Base-by-base conservation (phyloP, 2,888 invertebrate genomes). In the Fragum fragum region DNA sequence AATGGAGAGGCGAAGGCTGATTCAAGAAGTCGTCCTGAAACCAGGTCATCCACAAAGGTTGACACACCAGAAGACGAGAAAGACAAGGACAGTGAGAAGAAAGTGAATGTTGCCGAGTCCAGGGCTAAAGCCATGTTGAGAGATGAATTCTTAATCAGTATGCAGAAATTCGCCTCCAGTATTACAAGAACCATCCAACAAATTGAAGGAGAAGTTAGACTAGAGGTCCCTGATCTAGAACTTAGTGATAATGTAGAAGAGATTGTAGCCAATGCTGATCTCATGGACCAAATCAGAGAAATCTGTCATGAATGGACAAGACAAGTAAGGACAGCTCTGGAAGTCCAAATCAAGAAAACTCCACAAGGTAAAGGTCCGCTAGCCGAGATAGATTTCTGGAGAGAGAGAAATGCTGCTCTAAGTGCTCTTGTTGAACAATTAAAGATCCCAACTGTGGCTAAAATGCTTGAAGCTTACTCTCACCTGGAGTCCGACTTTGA, bases 351-450 rank as follows among this genome's bases (percentile, higher is more conserved):
- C 74, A 93, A 93, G 83, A 94, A 93, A 76, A 81, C 85, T 14
- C 93, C 92, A 6, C 96, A 96, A 63, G 97, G 97, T 0, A 96
- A 96, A 79, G 97, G 97, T 0, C 98, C 98, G 0, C 96, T 98
- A 74, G 96, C 97, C 0, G 98, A 98, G 93, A 97, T 97, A 91
- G 96, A 97, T 81, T 97, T 97, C 90, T 98, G 98, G 98, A 96
- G 97, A 72, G 97, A 97, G 90, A 95, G 97, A 83, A 97, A 98
- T 92, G 96, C 96, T 0, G 97, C 97, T 73, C 95, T 98, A 28
- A 97, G 97, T 76, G 95, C 97, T 32, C 95, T 98, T 0, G 96
- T 97, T 28, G 98, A 98, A 89, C 98, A 98, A 92, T 94, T 98
- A 53, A 97, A 97, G 91, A 96, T 97, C 53, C 96, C 96, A 0